Percentiles rank a stretch among this genome's conserved stretches.
These are phyloP conservation scores for Passer montanus DNA, from an alignment of 2,113 vertebrate species.

Conservation along the genomic window DNA sequence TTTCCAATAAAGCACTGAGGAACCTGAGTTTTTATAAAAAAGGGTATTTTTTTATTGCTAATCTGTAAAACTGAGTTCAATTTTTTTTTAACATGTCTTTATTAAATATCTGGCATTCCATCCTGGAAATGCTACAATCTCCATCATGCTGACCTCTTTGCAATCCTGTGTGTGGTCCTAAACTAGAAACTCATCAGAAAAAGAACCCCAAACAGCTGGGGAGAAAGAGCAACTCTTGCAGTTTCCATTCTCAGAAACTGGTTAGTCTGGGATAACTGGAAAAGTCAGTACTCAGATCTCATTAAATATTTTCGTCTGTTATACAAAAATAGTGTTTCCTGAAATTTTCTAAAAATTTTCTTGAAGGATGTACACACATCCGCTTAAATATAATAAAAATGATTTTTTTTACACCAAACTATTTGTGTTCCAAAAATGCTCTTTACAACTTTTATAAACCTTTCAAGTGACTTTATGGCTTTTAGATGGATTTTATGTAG, in stretches of 20 bases:
- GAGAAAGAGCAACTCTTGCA: neutral
- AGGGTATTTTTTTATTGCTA: neutral
- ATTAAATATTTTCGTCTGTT: neutral
- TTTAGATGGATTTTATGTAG: neutral
- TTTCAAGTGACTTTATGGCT: neutral
- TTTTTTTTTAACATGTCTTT: neutral
- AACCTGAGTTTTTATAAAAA: neutral
- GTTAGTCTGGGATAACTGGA: neutral
- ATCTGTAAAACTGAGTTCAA: constrained; percentile 4
- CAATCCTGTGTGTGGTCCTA: constrained; percentile 12
- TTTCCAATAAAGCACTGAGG: neutral
- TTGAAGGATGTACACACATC: neutral
- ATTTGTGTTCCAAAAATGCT: neutral
- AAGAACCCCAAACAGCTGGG: neutral
- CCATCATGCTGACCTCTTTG: neutral
- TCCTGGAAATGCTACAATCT: neutral
- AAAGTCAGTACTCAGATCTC: neutral
- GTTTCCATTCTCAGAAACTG: neutral
- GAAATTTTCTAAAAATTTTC: neutral
- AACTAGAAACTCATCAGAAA: neutral
- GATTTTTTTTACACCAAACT: neutral
- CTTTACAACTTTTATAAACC: neutral
- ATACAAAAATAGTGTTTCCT: neutral
- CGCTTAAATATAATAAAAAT: neutral
- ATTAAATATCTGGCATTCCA: neutral